Percentiles rank a stretch among this genome's conserved stretches.
These are phyloP conservation scores for Isoperla grammatica DNA, from an alignment of 2,888 invertebrate genomes.

Conservation along the genomic window DNA sequence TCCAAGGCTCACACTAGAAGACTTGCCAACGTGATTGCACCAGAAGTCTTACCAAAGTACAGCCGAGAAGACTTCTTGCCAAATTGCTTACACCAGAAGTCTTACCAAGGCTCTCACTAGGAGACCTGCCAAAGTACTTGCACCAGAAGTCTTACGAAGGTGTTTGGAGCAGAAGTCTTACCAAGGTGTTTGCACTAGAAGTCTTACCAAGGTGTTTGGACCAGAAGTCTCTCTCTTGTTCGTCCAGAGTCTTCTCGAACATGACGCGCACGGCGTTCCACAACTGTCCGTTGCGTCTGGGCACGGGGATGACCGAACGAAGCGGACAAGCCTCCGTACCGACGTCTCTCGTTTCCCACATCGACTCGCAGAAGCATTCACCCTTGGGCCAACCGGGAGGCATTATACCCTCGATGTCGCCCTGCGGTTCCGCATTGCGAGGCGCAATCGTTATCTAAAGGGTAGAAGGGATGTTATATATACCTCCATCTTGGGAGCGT, in stretches of 20 bases:
- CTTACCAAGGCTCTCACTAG: not conserved
- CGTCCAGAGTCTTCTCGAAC: conserved; percentile 37
- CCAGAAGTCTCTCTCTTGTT: conserved; percentile 38
- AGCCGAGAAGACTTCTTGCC: too few species aligned
- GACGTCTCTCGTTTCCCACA: not conserved
- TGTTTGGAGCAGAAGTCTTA: conserved; percentile 31
- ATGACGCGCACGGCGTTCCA: conserved; percentile 37
- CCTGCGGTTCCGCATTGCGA: not conserved
- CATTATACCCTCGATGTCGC: not conserved
- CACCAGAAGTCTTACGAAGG: not conserved
- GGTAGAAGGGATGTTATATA: too few species aligned
- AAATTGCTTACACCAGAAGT: not conserved
- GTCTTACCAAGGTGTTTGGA: conserved; percentile 36
- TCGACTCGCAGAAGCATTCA: conserved; percentile 9
- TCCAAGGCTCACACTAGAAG: too few species aligned
- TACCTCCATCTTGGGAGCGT: too few species aligned
- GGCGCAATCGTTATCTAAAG: not conserved
- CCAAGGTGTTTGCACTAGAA: conserved; percentile 38
- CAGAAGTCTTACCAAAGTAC: too few species aligned
- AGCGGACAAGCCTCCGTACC: conserved; percentile 7
- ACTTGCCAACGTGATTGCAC: too few species aligned
- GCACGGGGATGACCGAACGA: conserved; percentile 5
- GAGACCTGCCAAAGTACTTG: conserved; percentile 35
- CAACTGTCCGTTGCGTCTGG: conserved; percentile 34
- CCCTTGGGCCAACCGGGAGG: not conserved